Evolutionary conservation across 2,113 vertebrate species (phyloP).

Genomic region (Puntigrus tetrazona): DNA sequence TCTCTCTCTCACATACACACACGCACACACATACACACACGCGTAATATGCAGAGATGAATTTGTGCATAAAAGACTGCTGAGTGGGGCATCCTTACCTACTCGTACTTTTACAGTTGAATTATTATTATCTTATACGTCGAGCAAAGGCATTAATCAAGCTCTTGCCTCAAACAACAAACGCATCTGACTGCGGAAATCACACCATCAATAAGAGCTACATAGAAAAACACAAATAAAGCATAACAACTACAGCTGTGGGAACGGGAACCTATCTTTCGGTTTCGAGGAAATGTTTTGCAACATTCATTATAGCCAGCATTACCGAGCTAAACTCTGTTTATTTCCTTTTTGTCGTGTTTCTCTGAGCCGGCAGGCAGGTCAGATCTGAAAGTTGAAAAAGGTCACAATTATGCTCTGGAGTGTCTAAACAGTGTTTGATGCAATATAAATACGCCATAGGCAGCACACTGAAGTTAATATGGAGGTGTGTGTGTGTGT

Average conservation of each 20-base stretch:
- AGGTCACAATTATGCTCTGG: not conserved
- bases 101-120: not conserved
- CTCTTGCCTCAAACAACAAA: not conserved
- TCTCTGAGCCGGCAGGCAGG: not conserved
- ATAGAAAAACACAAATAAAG: not conserved
- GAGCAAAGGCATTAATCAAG: not conserved
- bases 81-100: not conserved
- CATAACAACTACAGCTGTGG: not conserved
- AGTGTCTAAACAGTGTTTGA: not conserved
- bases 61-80: not conserved
- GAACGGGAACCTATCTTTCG: not conserved
- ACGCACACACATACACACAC: not conserved
- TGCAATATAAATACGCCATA: slow-evolving; percentile 1
- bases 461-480: not conserved
- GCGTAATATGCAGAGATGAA: not conserved
- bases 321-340: not conserved
- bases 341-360: not conserved
- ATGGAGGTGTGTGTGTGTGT: not conserved
- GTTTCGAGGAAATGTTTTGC: not conserved
- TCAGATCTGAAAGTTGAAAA: slow-evolving; percentile 17
- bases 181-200: not conserved
- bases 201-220: not conserved
- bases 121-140: not conserved
- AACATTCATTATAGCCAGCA: not conserved
- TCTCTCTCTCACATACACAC: not conserved